These are phyloP conservation scores for Leptobrachium leishanense DNA, from an alignment of 2,113 vertebrate genomes.

Conservation along the genomic window DNA sequence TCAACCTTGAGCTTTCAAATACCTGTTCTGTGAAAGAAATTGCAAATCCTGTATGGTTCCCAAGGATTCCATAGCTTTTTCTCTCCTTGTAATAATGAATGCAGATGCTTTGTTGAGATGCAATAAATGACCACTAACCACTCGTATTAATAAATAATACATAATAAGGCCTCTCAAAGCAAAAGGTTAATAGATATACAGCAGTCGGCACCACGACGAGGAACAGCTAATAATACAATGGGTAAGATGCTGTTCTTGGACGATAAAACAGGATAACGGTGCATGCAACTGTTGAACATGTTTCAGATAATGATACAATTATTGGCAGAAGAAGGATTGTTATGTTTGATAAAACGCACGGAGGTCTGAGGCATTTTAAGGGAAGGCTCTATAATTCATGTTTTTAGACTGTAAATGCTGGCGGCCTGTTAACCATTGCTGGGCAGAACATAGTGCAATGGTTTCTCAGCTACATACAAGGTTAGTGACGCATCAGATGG, in stretches of 20 bases:
- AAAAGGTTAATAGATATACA: conserved; percentile 3
- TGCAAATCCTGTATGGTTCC: background rate
- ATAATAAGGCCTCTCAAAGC: background rate
- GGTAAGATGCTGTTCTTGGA: background rate
- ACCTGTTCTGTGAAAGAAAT: background rate
- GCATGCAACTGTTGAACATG: too few species aligned
- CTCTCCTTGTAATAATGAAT: background rate
- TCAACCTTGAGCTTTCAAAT: background rate
- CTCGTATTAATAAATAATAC: background rate
- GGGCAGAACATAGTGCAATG: too few species aligned
- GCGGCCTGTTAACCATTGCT: too few species aligned
- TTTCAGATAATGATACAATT: too few species aligned
- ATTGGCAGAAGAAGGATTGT: too few species aligned
- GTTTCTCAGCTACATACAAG: too few species aligned
- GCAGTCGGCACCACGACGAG: background rate
- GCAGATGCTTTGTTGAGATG: background rate
- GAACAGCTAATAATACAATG: background rate
- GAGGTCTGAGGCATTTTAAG: too few species aligned
- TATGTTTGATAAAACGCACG: too few species aligned
- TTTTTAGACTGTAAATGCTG: too few species aligned
- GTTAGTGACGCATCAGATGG: too few species aligned
- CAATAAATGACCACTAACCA: background rate
- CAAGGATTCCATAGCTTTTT: too few species aligned
- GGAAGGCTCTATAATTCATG: too few species aligned
- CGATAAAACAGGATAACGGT: background rate